phyloP scores from a whole-genome alignment of 2,888 invertebrate genomes.

The Lasius platythorax region DNA sequence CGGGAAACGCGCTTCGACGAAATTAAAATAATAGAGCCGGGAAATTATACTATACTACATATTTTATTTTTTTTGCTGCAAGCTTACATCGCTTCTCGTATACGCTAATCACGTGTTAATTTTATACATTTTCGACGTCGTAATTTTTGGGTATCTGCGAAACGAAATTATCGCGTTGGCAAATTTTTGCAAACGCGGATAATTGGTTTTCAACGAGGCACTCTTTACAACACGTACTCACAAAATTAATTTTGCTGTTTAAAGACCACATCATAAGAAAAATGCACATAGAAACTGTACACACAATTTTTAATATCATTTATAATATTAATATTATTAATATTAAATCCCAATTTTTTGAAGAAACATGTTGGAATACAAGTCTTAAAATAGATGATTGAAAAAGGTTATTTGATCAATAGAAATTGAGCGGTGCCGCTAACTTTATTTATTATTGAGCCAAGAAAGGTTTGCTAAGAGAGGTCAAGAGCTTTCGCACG shows the following conservation, averaged over 20 bases:
- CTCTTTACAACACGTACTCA: not conserved
- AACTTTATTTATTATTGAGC: slow-evolving; percentile 32
- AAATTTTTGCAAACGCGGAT: slow-evolving; percentile 17
- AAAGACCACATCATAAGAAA: not conserved
- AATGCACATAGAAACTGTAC: not conserved
- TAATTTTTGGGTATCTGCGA: slow-evolving; percentile 6
- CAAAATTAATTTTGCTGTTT: slow-evolving; percentile 15
- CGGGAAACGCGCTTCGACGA: not conserved
- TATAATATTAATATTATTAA: not conserved
- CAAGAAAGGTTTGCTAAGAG: not conserved
- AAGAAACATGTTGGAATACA: not conserved
- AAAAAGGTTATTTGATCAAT: slow-evolving; percentile 21
- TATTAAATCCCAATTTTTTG: not conserved
- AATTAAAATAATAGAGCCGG: slow-evolving; percentile 7
- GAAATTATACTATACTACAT: slow-evolving; percentile 12
- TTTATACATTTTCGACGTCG: slow-evolving; percentile 23
- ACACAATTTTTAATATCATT: not conserved
- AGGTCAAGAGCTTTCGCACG: slow-evolving; percentile 19
- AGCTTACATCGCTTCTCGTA: slow-evolving; percentile 16
- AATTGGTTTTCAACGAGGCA: slow-evolving; percentile 1
- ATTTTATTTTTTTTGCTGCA: not conserved
- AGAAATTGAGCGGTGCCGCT: slow-evolving; percentile 1
- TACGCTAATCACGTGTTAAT: slow-evolving; percentile 14
- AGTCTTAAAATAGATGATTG: slow-evolving; percentile 5
- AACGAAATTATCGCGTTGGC: slow-evolving; percentile 5